Percentiles rank a stretch among this genome's conserved stretches.
Conservation (phyloP, 2,888 invertebrate genomes). For the Harpagoxenus sublaevis region DNA sequence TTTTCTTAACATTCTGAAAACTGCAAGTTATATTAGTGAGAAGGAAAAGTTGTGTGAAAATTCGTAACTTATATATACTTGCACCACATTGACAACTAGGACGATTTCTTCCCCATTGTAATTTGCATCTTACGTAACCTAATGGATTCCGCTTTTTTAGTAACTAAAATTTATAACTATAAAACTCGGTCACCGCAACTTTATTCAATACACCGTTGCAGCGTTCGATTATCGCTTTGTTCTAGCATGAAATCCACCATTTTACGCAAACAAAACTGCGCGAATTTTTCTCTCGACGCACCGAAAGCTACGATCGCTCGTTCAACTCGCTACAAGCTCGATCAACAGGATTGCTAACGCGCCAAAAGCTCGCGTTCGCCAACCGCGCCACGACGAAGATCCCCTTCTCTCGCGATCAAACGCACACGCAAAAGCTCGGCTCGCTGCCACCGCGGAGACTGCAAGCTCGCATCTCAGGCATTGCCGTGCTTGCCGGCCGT, state of each 20-base stretch:
- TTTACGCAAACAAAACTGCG: not conserved
- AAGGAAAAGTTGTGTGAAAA: not conserved
- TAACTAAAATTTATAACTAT: not conserved
- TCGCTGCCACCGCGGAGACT: slow-evolving; percentile 68
- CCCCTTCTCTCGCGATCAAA: slow-evolving; percentile 29
- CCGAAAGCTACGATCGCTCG: not conserved
- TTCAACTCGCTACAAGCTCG: not conserved
- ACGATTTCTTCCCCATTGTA: not conserved
- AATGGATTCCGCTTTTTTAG: not conserved
- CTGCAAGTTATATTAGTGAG: not conserved
- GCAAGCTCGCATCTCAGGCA: slow-evolving; percentile 67
- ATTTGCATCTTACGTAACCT: not conserved
- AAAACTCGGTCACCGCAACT: not conserved
- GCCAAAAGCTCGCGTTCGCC: slow-evolving; percentile 7
- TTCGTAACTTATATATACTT: not conserved
- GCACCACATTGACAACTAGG: not conserved
- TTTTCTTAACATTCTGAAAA: not conserved
- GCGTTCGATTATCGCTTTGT: not conserved
- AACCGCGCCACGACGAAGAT: slow-evolving; percentile 13
- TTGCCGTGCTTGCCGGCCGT: slow-evolving; percentile 41
- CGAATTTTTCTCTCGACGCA: slow-evolving; percentile 5
- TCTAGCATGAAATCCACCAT: not conserved
- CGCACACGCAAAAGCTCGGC: slow-evolving; percentile 58
- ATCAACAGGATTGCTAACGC: not conserved
- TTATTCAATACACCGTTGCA: not conserved